Evolutionary conservation across 1,140 invertebrate genomes (phyloP).

Genomic region (Pygmarrhopalites habei): DNA sequence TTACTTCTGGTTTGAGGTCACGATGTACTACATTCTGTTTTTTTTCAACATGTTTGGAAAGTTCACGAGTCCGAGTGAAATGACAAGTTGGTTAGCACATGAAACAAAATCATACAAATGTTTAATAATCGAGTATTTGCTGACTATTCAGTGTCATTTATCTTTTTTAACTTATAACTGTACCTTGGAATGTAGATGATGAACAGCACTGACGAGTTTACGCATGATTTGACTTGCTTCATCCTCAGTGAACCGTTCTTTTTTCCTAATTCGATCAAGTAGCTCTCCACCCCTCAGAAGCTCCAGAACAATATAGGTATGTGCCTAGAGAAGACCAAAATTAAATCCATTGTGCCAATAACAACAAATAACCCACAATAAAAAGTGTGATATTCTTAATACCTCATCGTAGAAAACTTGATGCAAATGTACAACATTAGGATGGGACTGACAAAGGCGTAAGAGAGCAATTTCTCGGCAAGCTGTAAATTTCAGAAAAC

Average conservation of each 20-base stretch:
- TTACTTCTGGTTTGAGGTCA: constrained; percentile 81
- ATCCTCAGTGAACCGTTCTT: constrained; percentile 59
- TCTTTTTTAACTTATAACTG: too few relatives aligned
- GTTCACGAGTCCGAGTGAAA: too few relatives aligned
- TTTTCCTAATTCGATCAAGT: constrained; percentile 57
- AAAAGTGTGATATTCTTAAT: too few relatives aligned
- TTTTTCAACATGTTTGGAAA: too few relatives aligned
- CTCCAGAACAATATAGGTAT: constrained; percentile 81
- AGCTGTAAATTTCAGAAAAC: too few relatives aligned
- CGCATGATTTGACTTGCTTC: constrained; percentile 62
- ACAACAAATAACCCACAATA: too few relatives aligned
- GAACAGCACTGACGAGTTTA: constrained; percentile 71
- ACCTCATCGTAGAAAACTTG: constrained; percentile 75
- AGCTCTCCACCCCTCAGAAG: constrained; percentile 80
- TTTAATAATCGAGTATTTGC: too few relatives aligned
- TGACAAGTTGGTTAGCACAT: too few relatives aligned
- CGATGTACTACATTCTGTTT: constrained; percentile 77
- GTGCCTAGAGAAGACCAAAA: constrained; percentile 47
- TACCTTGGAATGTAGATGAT: constrained; percentile 72
- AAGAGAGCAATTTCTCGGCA: constrained; percentile 69
- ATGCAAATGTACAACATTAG: constrained; percentile 76
- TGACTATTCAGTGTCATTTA: too few relatives aligned
- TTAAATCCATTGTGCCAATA: too few relatives aligned
- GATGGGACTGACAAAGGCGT: constrained; percentile 73
- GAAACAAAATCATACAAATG: too few relatives aligned